These are phyloP conservation scores for Cantharis nigra DNA, from an alignment of 2,888 invertebrate species.

Conservation along the genomic window DNA sequence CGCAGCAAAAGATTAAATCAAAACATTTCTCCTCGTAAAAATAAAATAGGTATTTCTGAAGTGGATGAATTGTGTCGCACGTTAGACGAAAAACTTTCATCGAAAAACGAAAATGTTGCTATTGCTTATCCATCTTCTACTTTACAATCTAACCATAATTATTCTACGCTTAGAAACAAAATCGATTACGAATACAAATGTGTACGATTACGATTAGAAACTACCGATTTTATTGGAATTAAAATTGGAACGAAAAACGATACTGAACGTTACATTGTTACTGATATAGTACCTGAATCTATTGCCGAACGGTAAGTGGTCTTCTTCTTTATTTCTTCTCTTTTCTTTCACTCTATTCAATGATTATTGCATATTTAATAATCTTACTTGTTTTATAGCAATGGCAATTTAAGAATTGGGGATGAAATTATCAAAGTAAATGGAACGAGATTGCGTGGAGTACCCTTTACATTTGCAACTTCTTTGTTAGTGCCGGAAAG, in stretches of 20 bases:
- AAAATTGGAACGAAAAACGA: slow-evolving; percentile 41
- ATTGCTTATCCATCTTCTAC: slow-evolving; percentile 24
- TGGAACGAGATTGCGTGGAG: slow-evolving; percentile 76
- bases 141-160: neutral
- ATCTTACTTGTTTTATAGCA: slow-evolving; percentile 58
- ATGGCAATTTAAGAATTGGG: slow-evolving; percentile 79
- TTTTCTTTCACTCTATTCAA: too few species aligned
- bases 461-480: slow-evolving; percentile 67
- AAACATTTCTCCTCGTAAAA: neutral
- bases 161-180: neutral
- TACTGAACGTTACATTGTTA: slow-evolving; percentile 53
- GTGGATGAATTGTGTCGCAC: slow-evolving; percentile 40
- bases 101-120: slow-evolving; percentile 31
- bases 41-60: neutral
- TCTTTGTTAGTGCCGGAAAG: slow-evolving; percentile 51
- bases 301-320: slow-evolving; percentile 56
- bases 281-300: slow-evolving; percentile 58
- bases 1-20: neutral
- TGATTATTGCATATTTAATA: too few species aligned
- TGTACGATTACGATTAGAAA: slow-evolving; percentile 41
- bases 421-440: slow-evolving; percentile 92
- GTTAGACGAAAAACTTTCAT: slow-evolving; percentile 41
- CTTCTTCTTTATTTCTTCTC: too few species aligned
- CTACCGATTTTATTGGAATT: slow-evolving; percentile 41
- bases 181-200: slow-evolving; percentile 48